Conservation (phyloP, 2,797 vertebrate genomes). For the Stomatorhinus walkeri region DNA sequence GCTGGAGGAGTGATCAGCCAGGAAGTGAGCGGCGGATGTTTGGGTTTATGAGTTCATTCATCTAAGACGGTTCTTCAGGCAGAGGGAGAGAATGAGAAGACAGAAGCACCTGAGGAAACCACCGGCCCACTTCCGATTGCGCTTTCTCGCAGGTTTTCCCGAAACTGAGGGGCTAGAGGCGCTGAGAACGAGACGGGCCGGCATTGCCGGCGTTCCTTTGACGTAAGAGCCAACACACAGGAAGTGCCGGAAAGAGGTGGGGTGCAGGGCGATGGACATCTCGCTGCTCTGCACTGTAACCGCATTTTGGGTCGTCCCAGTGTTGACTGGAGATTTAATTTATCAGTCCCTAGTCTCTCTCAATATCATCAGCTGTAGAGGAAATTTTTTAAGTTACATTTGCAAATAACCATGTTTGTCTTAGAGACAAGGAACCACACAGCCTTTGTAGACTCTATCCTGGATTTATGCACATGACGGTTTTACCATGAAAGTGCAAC, state of each 20-base stretch:
- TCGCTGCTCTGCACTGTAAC: neutral
- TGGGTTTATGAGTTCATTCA: constrained; percentile 72
- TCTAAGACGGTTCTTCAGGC: constrained; percentile 56
- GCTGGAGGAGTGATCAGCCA: constrained; percentile 55
- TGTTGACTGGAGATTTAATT: neutral
- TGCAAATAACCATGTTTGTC: neutral
- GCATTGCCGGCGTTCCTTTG: constrained; percentile 49
- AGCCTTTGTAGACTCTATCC: neutral
- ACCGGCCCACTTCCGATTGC: constrained; percentile 49
- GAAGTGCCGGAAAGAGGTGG: neutral
- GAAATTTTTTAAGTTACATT: neutral
- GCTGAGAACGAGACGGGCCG: constrained; percentile 54
- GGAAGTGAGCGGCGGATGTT: constrained; percentile 63
- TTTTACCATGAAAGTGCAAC: neutral
- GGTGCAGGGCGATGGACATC: constrained; percentile 3
- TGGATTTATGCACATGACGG: neutral
- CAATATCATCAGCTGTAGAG: neutral
- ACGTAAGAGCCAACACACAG: constrained; percentile 48
- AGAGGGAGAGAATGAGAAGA: constrained; percentile 41
- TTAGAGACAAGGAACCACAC: neutral
- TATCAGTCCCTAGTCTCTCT: neutral
- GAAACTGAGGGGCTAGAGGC: constrained; percentile 59
- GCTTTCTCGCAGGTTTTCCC: constrained; percentile 60
- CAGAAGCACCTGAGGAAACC: constrained; percentile 69
- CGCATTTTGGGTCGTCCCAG: neutral